Percentiles rank a stretch among this genome's conserved stretches.
Conservation (phyloP, 1,140 invertebrate genomes). For the Neotoxoptera formosana region DNA sequence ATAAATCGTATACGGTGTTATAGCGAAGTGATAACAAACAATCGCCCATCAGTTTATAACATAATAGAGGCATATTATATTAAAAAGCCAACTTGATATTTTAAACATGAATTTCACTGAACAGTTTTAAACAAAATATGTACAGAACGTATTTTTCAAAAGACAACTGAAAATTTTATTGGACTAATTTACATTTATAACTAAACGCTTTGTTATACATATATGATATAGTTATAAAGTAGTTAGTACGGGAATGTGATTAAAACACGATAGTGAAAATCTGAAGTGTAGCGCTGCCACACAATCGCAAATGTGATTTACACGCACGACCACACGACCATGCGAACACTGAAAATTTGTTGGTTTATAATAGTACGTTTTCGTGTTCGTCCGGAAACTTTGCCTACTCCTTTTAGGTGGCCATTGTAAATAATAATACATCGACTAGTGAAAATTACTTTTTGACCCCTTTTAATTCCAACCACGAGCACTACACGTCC, state of each 20-base stretch:
- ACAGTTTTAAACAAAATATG: not conserved
- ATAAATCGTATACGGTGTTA: not conserved
- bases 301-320: not conserved
- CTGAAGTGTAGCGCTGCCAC: not conserved
- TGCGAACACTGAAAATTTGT: not conserved
- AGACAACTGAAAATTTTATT: not conserved
- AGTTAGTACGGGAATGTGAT: not conserved
- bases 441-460: not conserved
- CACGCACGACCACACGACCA: not conserved
- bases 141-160: not conserved
- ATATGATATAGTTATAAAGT: not conserved
- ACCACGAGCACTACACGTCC: not conserved
- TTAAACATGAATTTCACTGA: not conserved
- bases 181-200: not conserved
- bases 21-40: not conserved
- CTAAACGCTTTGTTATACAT: not conserved
- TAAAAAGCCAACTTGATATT: not conserved
- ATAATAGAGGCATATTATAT: too few species aligned
- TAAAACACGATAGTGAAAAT: not conserved
- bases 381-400: not conserved
- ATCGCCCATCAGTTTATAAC: not conserved
- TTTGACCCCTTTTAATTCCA: not conserved
- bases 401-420: not conserved
- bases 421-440: not conserved
- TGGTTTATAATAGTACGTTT: not conserved